Evolutionary conservation across 2,797 vertebrate species (phyloP).

Genomic region (Premnoplex brunnescens): DNA sequence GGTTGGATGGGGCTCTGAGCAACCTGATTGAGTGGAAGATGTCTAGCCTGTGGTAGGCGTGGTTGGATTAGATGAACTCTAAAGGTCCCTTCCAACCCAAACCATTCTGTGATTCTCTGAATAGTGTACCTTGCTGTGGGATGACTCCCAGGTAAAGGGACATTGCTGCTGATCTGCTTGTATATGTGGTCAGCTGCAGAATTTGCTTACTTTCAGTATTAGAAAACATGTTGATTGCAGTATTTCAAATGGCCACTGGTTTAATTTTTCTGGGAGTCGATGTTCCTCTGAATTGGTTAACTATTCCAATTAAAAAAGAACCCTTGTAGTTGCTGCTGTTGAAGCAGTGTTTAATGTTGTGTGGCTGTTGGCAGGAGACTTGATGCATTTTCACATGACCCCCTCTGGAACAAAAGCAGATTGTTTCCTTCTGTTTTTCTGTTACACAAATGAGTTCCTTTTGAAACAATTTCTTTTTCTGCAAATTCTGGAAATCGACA

Average conservation of each 20-base stretch:
- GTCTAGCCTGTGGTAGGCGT: accelerated
- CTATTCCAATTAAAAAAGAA: conserved; percentile 51
- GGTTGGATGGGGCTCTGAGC: not conserved
- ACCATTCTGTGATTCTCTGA: not conserved
- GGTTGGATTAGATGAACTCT: not conserved
- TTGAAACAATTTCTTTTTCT: conserved; percentile 46
- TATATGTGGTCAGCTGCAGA: not conserved
- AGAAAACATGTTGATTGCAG: not conserved
- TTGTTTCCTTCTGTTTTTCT: conserved; percentile 53
- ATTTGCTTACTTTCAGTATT: not conserved
- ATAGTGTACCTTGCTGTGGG: not conserved
- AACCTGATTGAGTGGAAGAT: not conserved
- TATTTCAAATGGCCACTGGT: conserved; percentile 16
- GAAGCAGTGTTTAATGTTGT: conserved; percentile 66
- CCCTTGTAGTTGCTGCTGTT: conserved; percentile 35
- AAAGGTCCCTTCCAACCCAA: not conserved
- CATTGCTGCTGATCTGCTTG: accelerated
- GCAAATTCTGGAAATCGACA: conserved; percentile 35
- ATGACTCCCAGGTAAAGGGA: not conserved
- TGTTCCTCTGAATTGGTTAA: conserved; percentile 57
- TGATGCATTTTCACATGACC: conserved; percentile 61
- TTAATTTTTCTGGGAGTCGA: conserved; percentile 47
- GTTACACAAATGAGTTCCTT: conserved; percentile 51
- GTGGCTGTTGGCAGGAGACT: conserved; percentile 55
- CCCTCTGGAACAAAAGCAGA: conserved; percentile 57